phyloP scores from a whole-genome alignment of 2,113 vertebrate species.

The Tricholaema leucomelas region DNA sequence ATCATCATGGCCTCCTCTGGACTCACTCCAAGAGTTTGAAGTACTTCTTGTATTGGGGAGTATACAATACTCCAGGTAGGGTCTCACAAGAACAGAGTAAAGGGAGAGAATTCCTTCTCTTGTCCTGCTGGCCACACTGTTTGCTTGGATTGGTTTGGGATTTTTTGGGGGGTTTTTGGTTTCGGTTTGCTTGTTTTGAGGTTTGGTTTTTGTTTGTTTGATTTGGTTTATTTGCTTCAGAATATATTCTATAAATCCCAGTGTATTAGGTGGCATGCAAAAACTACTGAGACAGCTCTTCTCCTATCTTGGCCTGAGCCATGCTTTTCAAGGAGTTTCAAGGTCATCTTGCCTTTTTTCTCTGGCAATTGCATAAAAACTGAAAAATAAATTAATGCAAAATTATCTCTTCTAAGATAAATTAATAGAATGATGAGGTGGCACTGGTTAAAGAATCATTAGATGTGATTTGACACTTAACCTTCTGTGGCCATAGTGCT shows the following conservation, averaged over 20 bases:
- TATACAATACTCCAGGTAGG: too few species aligned
- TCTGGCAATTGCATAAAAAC: constrained; percentile 32
- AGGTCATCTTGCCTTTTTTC: constrained; percentile 44
- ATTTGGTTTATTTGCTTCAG: neutral
- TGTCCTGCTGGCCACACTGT: too few species aligned
- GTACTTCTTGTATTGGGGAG: too few species aligned
- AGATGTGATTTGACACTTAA: constrained; percentile 23
- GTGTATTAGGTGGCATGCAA: neutral
- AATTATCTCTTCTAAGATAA: constrained; percentile 10
- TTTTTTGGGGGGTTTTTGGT: too few species aligned
- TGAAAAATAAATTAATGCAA: constrained; percentile 17
- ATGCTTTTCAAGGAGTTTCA: constrained; percentile 8
- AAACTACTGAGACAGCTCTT: neutral
- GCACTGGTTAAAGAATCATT: constrained; percentile 31
- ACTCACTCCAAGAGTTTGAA: too few species aligned
- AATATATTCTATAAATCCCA: neutral
- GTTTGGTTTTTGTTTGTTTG: too few species aligned
- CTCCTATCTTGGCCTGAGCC: neutral
- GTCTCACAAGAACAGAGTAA: too few species aligned
- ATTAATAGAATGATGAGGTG: constrained; percentile 49
- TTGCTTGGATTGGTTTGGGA: too few species aligned
- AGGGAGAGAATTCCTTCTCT: too few species aligned
- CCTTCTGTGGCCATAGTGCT: constrained; percentile 27
- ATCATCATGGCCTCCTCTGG: too few species aligned
- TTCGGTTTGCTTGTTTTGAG: too few species aligned